Percentiles rank a stretch among this genome's conserved stretches.
phyloP scores from a whole-genome alignment of 2,113 vertebrate genomes.

The Anguilla rostrata region DNA sequence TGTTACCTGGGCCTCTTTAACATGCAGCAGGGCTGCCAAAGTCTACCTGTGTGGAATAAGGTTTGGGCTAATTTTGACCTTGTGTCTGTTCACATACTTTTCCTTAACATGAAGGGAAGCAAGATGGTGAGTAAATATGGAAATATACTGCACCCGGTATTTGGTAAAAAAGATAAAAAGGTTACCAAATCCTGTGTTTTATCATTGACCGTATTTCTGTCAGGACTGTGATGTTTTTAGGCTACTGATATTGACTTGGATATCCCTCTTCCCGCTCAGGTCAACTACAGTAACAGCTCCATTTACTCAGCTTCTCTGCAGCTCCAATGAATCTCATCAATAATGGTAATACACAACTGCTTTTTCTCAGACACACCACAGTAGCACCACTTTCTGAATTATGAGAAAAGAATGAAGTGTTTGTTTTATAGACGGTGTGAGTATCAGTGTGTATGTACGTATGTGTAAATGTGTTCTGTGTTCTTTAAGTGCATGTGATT shows the following conservation, averaged over 20 bases:
- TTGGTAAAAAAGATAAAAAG: too few species aligned
- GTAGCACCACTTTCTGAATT: not conserved
- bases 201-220: not conserved
- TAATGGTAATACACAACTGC: not conserved
- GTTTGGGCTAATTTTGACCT: not conserved
- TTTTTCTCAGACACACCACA: not conserved
- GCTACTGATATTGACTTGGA: not conserved
- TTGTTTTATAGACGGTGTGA: not conserved
- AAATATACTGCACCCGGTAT: too few species aligned
- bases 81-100: not conserved
- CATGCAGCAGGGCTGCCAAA: not conserved
- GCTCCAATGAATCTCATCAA: conserved; percentile 1
- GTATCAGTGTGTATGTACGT: not conserved
- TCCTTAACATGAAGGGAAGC: not conserved
- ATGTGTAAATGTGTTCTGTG: too few species aligned
- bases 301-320: not conserved
- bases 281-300: not conserved
- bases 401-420: not conserved
- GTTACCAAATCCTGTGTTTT: not conserved
- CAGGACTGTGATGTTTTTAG: not conserved
- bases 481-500: too few species aligned
- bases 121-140: not conserved
- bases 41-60: not conserved
- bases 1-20: not conserved
- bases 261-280: not conserved